Evolutionary conservation across 2,888 invertebrate species (phyloP).

Genomic region (Ennomos quercinarius): DNA sequence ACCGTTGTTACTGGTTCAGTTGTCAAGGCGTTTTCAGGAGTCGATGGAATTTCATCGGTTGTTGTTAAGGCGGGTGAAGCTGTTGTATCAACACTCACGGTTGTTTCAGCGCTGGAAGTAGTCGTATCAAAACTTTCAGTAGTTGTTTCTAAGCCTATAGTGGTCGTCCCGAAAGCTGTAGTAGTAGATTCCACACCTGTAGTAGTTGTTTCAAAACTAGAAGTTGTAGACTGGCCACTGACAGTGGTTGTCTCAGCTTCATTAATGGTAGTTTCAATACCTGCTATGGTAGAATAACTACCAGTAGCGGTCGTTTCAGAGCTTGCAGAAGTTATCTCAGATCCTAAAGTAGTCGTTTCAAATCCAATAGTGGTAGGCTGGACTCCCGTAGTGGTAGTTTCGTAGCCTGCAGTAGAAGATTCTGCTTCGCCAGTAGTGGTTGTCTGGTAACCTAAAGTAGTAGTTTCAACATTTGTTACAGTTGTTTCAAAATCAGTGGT

Average conservation of each 20-base stretch:
- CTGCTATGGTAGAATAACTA: neutral
- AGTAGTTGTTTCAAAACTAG: constrained; percentile 17
- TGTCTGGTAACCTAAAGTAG: neutral
- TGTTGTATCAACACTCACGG: neutral
- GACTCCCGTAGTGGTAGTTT: neutral
- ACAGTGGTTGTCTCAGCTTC: constrained; percentile 18
- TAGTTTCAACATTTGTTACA: constrained; percentile 1
- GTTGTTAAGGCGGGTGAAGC: neutral
- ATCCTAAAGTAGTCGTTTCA: constrained; percentile 9
- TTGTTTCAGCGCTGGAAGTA: constrained; percentile 5
- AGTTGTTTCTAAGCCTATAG: neutral
- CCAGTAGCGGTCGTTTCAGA: neutral
- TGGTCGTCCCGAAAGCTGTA: neutral
- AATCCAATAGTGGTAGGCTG: constrained; percentile 1
- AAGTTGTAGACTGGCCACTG: neutral
- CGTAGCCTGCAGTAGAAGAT: constrained; percentile 8
- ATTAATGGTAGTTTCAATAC: constrained; percentile 9
- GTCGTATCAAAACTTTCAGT: constrained; percentile 17
- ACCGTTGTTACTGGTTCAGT: neutral
- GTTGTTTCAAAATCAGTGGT: neutral
- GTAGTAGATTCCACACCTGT: constrained; percentile 12
- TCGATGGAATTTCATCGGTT: too few relatives aligned
- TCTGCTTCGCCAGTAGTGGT: constrained; percentile 13
- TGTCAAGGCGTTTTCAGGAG: too few relatives aligned
- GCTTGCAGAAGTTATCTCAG: neutral